Percentiles rank a stretch among this genome's conserved stretches.
Conservation (phyloP, 2,797 vertebrate species). For the Triplophysa bombifrons region DNA sequence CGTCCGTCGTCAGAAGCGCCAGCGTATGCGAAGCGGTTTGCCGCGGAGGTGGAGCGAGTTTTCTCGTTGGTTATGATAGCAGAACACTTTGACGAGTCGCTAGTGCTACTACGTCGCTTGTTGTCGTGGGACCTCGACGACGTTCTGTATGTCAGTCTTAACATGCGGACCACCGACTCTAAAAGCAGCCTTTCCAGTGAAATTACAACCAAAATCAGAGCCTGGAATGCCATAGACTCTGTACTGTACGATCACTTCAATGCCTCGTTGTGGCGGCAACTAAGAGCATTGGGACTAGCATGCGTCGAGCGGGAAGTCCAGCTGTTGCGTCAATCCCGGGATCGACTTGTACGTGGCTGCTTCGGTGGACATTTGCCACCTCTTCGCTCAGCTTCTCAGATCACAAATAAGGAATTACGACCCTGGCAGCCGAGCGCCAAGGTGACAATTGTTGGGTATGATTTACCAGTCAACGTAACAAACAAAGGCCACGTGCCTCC, state of each 20-base stretch:
- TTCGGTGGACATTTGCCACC: slow-evolving; percentile 73
- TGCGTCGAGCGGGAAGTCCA: slow-evolving; percentile 81
- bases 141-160: slow-evolving; percentile 84
- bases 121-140: slow-evolving; percentile 87
- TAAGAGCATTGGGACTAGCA: slow-evolving; percentile 71
- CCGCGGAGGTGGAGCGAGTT: slow-evolving; percentile 76
- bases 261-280: slow-evolving; percentile 80
- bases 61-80: slow-evolving; percentile 89
- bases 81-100: slow-evolving; percentile 87
- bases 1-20: slow-evolving; percentile 59
- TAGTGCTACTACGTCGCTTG: slow-evolving; percentile 83
- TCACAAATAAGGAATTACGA: slow-evolving; percentile 84
- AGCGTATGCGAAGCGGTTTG: slow-evolving; percentile 72
- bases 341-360: slow-evolving; percentile 77
- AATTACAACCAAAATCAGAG: slow-evolving; percentile 73
- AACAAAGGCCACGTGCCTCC: slow-evolving; percentile 48
- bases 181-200: slow-evolving; percentile 73
- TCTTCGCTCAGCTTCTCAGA: slow-evolving; percentile 76
- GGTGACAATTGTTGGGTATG: slow-evolving; percentile 86
- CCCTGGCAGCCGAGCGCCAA: slow-evolving; percentile 86
- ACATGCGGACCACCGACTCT: slow-evolving; percentile 80
- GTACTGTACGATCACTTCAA: slow-evolving; percentile 86
- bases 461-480: slow-evolving; percentile 76
- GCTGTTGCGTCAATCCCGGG: slow-evolving; percentile 75
- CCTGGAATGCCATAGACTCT: slow-evolving; percentile 83